Evolutionary conservation across 2,888 invertebrate species (phyloP), one percentile per base, ranked within the genome.

Genomic region (Pecten maximus): DNA sequence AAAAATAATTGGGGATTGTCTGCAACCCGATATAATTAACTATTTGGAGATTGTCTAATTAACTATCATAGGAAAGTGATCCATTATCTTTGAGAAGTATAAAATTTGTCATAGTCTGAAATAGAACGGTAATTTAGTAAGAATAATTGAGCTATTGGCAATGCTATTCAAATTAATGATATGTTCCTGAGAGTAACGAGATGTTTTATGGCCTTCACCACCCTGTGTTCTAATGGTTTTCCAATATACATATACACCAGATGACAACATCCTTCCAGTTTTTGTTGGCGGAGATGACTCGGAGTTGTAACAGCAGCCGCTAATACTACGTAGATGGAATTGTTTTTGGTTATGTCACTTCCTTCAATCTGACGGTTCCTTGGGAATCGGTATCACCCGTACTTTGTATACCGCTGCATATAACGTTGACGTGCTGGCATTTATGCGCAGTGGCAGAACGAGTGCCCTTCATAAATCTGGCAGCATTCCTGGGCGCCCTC

Each of bases 51-150:
- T 35, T 74, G 74, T 74, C 74, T 74, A 74, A 74, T 74, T 74
- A 74, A 74, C 74, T 74, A 74, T 74, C 74, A 74, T 28, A 35
- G 74, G 35, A 74, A 74, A 74, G 35, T 35, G 74, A 74, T 74
- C 74, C 74, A 74, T 74, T 74, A 74, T 74, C 74, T 35, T 35
- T 74, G 35, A 35, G 74, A 74, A 74, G 74, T 74, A 74, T 74
- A 74, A 74, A 74, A 74, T 74, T 74, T 74, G 74, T 74, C 74
- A 74, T 74, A 74, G 74, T 74, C 74, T 74, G 74, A 74, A 74
- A 74, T 74, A 74, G 74, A 74, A 74, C 35, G 74, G 74, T 74
- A 74, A 74, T 74, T 74, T 74, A 74, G 74, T 74, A 74, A 74
- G 35, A 74, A 35, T 74, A 74, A 74, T 74, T 74, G 74, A 74